Base-by-base conservation (phyloP, 2,113 vertebrate species). In the Tautogolabrus adspersus region DNA sequence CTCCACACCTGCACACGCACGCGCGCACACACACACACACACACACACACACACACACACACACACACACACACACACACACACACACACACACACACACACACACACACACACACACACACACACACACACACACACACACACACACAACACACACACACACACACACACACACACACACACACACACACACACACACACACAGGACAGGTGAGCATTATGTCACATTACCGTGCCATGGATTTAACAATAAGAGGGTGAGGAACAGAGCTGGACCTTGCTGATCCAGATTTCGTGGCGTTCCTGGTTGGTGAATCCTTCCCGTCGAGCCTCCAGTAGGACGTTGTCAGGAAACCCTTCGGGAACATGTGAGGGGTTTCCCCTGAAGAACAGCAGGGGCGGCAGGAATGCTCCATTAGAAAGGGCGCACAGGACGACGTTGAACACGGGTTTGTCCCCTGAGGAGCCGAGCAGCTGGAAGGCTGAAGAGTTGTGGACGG, bases 1-100 rank as follows among this genome's bases (percentile, higher is more conserved):
- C 68, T 75, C 97, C 97, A 99, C 34, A 97, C 95, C 0, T 88
- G 52, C 37, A 76, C 57, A 13, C 3, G 21, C 13, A 51, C 47
- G n/a, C 13, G 6, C 26, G 3, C 26, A 26, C 26, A 26, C 26
- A 26, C 26, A 26, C 26, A 26, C 26, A 26, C 26, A 26, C 26
- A n/a, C n/a, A n/a, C n/a, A n/a, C n/a, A n/a, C n/a, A n/a, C n/a
- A n/a, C n/a, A n/a, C n/a, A n/a, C n/a, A n/a, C n/a, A n/a, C n/a
- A n/a, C n/a, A n/a, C n/a, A n/a, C n/a, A n/a, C n/a, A n/a, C n/a
- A n/a, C n/a, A n/a, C n/a, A n/a, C n/a, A n/a, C n/a, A n/a, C n/a
- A n/a, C n/a, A n/a, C n/a, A n/a, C n/a, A n/a, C n/a, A n/a, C n/a
- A n/a, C n/a, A n/a, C n/a, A n/a, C n/a, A n/a, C n/a, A n/a, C n/a